Conservation (phyloP, 2,797 vertebrate genomes). For the Eremophila alpestris region DNA sequence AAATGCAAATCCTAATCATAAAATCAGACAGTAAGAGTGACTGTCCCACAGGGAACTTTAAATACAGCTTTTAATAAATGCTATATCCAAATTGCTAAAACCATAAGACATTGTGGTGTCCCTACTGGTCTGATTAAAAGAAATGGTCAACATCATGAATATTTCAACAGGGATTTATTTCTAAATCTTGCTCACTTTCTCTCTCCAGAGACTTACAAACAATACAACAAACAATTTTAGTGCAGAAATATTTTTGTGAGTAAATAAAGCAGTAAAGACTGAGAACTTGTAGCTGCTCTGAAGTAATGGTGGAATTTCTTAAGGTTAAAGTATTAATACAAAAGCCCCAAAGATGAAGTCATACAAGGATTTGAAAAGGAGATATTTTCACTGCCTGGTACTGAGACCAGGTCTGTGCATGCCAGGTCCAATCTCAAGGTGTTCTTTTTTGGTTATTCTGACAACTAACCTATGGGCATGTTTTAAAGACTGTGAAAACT, state of each 20-base stretch:
- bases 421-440: neutral
- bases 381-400: neutral
- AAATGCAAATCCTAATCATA: conserved; percentile 49
- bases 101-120: neutral
- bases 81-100: neutral
- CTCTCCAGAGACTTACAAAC: neutral
- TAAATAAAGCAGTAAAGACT: neutral
- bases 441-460: neutral
- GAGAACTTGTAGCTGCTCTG: neutral
- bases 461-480: neutral
- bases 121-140: neutral
- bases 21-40: neutral
- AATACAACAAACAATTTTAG: neutral
- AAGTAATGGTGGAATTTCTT: neutral
- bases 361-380: neutral
- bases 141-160: neutral
- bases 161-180: conserved; percentile 13
- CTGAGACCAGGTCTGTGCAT: neutral
- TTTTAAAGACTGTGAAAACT: neutral
- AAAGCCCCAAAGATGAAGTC: neutral
- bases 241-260: neutral
- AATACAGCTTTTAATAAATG: conserved; percentile 30
- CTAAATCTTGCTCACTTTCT: neutral
- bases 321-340: neutral
- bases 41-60: conserved; percentile 20